These are phyloP conservation scores for Halotydeus destructor DNA, from an alignment of 1,140 invertebrate genomes.

Conservation along the genomic window DNA sequence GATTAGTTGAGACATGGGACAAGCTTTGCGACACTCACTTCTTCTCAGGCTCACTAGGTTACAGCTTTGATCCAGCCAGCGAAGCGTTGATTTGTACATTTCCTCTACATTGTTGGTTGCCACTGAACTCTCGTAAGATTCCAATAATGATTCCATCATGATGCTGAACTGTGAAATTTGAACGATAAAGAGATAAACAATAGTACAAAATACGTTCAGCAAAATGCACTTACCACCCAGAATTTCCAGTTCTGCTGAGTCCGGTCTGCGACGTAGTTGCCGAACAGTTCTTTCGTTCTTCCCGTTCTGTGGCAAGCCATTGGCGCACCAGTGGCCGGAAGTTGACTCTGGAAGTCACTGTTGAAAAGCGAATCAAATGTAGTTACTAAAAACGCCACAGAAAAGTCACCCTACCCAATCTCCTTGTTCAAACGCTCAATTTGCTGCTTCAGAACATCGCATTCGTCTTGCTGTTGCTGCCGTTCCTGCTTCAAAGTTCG, in stretches of 20 bases:
- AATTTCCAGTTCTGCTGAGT: slow-evolving; percentile 91
- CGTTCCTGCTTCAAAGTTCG: slow-evolving; percentile 65
- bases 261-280: slow-evolving; percentile 61
- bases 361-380: slow-evolving; percentile 15
- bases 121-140: slow-evolving; percentile 70
- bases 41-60: slow-evolving; percentile 74
- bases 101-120: slow-evolving; percentile 76
- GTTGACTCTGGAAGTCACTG: slow-evolving; percentile 55
- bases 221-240: slow-evolving; percentile 60
- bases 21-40: slow-evolving; percentile 34
- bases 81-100: slow-evolving; percentile 64
- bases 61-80: slow-evolving; percentile 90
- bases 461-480: slow-evolving; percentile 66
- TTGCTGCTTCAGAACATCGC: slow-evolving; percentile 53
- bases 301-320: slow-evolving; percentile 68
- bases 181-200: slow-evolving; percentile 8
- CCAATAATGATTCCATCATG: slow-evolving; percentile 60
- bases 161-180: slow-evolving; percentile 56
- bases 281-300: slow-evolving; percentile 84
- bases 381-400: background rate
- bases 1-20: slow-evolving; percentile 4
- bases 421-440: slow-evolving; percentile 72
- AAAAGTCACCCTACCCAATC: slow-evolving; percentile 42
- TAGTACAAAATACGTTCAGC: background rate
- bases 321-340: slow-evolving; percentile 84